Conservation (phyloP, 2,888 invertebrate genomes). For the Dryobota labecula region DNA sequence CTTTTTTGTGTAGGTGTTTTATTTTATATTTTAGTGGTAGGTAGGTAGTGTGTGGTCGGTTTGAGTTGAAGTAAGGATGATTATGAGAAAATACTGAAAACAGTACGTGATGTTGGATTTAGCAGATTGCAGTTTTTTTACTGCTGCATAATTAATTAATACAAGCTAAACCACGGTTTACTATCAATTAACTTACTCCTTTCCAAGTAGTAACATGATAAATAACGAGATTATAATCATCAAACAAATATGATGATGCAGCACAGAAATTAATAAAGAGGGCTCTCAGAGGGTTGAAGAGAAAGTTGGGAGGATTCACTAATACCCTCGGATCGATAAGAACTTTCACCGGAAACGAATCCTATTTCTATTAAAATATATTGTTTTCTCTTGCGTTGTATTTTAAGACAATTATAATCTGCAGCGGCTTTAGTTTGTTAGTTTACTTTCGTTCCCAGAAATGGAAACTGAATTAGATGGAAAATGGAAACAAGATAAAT, state of each 20-base stretch:
- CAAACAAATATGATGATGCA: constrained; percentile 38
- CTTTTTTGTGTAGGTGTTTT: constrained; percentile 36
- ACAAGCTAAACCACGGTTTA: not conserved
- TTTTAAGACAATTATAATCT: constrained; percentile 25
- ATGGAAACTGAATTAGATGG: constrained; percentile 12
- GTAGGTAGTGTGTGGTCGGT: not conserved
- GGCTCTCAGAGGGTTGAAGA: constrained; percentile 65
- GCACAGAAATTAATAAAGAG: constrained; percentile 54
- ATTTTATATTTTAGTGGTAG: constrained; percentile 36
- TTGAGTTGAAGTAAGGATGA: not conserved
- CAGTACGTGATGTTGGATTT: not conserved
- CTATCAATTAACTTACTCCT: not conserved
- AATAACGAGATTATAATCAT: constrained; percentile 35
- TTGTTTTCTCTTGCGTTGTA: constrained; percentile 32
- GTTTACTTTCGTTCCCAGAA: constrained; percentile 27
- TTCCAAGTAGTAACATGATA: not conserved
- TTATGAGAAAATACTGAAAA: not conserved
- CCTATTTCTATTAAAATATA: constrained; percentile 43
- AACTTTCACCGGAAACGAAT: constrained; percentile 76
- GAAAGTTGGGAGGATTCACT: constrained; percentile 70
- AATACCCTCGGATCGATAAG: constrained; percentile 63
- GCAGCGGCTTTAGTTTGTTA: not conserved
- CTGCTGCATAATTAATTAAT: not conserved
- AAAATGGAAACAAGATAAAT: not conserved
- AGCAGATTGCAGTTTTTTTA: not conserved